Conservation (phyloP, 2,113 vertebrate genomes). For the Nanorana parkeri region DNA sequence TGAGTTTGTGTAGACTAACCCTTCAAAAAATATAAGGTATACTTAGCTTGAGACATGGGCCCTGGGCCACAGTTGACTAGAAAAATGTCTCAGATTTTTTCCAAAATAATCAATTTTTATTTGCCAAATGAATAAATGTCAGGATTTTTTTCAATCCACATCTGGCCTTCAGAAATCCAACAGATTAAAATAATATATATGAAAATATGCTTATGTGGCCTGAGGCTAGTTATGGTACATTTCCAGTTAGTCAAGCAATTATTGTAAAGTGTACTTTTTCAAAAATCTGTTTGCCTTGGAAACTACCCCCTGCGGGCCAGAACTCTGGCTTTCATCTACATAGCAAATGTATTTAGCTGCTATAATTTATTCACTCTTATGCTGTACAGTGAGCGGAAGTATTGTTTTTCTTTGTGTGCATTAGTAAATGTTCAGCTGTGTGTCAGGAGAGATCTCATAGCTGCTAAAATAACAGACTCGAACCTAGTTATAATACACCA, state of each 20-base stretch:
- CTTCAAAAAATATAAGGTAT: too few species aligned
- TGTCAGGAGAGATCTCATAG: neutral
- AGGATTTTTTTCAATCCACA: neutral
- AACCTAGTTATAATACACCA: neutral
- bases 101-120: neutral
- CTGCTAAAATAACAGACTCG: neutral
- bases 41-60: too few species aligned
- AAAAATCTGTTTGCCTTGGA: slow-evolving; percentile 13
- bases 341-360: slow-evolving; percentile 16
- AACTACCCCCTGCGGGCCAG: neutral
- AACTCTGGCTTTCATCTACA: slow-evolving; percentile 6
- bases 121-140: neutral
- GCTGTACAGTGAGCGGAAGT: neutral
- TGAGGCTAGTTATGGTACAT: slow-evolving; percentile 9
- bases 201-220: slow-evolving; percentile 20
- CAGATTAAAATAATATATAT: slow-evolving; percentile 5
- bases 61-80: too few species aligned
- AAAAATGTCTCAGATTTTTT: too few species aligned
- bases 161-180: neutral
- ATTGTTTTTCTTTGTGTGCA: slow-evolving; percentile 21
- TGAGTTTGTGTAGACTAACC: too few species aligned
- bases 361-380: slow-evolving; percentile 7
- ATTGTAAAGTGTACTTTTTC: slow-evolving; percentile 2
- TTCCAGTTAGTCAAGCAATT: slow-evolving; percentile 29
- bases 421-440: slow-evolving; percentile 4